Percentiles rank a stretch among this genome's conserved stretches.
These are phyloP conservation scores for Amphipoea lucens DNA, from an alignment of 2,888 invertebrate species.

Conservation along the genomic window DNA sequence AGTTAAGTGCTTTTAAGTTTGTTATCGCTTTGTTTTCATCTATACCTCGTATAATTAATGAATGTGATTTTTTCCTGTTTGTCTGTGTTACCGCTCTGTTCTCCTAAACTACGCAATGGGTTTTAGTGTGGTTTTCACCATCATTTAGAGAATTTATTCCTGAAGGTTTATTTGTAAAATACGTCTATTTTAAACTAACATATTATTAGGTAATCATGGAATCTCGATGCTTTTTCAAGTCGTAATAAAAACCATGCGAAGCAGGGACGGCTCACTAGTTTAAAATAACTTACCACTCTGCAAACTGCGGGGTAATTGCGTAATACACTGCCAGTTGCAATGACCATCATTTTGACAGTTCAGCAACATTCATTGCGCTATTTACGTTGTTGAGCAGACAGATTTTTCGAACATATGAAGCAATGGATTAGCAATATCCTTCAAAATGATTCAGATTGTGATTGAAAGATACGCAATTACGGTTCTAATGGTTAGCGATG, in stretches of 20 bases:
- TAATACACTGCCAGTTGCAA: no score
- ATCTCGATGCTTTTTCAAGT: not conserved
- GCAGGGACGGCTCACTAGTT: not conserved
- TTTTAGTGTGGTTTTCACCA: not conserved
- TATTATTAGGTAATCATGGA: not conserved
- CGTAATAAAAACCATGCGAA: not conserved
- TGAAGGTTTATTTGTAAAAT: not conserved
- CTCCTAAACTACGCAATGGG: not conserved
- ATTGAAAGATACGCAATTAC: no score
- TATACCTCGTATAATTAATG: not conserved
- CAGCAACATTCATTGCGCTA: no score
- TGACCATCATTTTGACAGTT: not conserved
- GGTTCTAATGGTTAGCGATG: not conserved
- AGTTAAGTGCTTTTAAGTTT: slow-evolving; percentile 14
- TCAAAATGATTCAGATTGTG: no score
- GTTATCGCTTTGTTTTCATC: not conserved
- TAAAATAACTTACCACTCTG: not conserved
- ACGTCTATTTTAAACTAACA: not conserved
- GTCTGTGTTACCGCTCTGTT: not conserved
- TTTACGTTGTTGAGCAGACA: no score
- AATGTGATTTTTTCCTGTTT: not conserved
- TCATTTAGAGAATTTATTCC: not conserved
- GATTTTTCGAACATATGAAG: no score
- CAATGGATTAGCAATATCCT: no score
- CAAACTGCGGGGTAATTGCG: no score